Conservation (phyloP, 1,140 invertebrate genomes). For the Adelges cooleyi region DNA sequence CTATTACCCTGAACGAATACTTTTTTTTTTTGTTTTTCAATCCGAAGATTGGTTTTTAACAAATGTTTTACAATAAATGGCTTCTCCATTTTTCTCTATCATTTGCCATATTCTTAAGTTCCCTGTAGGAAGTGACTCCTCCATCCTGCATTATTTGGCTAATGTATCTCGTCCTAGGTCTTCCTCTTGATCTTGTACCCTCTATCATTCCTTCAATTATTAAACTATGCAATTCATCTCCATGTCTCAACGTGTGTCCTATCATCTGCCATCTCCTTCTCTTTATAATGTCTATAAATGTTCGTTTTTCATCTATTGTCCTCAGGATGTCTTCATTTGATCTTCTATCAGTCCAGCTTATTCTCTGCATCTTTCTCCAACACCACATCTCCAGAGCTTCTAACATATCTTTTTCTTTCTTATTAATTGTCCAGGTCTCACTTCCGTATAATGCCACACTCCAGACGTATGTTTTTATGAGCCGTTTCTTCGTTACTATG, state of each 20-base stretch:
- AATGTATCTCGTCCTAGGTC: not conserved
- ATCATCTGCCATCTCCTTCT: conserved; percentile 35
- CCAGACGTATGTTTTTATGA: conserved; percentile 15
- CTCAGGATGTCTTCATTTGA: not conserved
- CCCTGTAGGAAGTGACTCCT: conserved; percentile 1
- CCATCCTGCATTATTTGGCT: not conserved
- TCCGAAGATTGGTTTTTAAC: conserved; percentile 1
- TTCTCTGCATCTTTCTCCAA: conserved; percentile 13
- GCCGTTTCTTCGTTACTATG: not conserved
- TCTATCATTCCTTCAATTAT: not conserved
- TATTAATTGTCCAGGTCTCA: conserved; percentile 33
- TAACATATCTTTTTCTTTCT: conserved; percentile 28
- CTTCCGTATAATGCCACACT: conserved; percentile 19
- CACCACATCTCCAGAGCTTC: conserved; percentile 35
- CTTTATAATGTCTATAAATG: conserved; percentile 35
- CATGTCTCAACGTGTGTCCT: not conserved
- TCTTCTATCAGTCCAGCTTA: not conserved
- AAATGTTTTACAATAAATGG: conserved; percentile 1
- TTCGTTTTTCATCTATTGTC: not conserved
- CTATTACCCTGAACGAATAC: not conserved
- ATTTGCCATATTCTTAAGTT: not conserved
- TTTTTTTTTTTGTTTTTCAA: not conserved
- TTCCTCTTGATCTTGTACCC: not conserved
- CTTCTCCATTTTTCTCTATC: conserved; percentile 3
- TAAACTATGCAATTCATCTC: not conserved